phyloP scores from a whole-genome alignment of 92 coral and sea anemone genomes.

The Palythoa caribaeorum region DNA sequence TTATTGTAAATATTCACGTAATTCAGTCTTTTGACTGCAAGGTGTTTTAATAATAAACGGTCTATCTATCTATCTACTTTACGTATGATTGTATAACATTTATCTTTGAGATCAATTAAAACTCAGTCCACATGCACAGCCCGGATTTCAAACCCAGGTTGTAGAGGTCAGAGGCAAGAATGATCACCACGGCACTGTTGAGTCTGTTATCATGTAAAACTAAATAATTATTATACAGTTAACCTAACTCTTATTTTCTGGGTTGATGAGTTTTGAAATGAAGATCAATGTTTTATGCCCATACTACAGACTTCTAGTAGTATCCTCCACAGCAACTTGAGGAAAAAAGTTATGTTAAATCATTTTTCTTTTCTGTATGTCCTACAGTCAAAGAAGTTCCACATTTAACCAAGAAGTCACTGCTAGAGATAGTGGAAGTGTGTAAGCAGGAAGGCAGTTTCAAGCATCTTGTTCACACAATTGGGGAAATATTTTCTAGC shows the following conservation, averaged over 20 bases:
- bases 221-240: too few relatives aligned
- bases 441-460: slow-evolving; percentile 76
- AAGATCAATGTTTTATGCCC: neutral
- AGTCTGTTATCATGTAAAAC: too few relatives aligned
- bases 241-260: too few relatives aligned
- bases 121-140: neutral
- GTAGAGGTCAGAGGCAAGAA: neutral
- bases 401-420: slow-evolving; percentile 76
- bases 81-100: neutral
- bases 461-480: slow-evolving; percentile 82
- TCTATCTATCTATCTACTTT: neutral
- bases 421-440: slow-evolving; percentile 64
- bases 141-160: too few relatives aligned
- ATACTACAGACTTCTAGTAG: neutral
- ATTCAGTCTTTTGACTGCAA: too few relatives aligned
- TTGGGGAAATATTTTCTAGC: slow-evolving; percentile 91
- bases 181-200: too few relatives aligned
- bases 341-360: too few relatives aligned
- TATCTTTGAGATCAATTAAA: neutral
- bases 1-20: neutral
- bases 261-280: too few relatives aligned
- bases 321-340: neutral
- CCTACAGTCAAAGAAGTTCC: slow-evolving; percentile 59
- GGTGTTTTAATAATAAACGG: too few relatives aligned
- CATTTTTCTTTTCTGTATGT: neutral